A percentile compares a stretch with the other conserved stretches of the same genome.
These are phyloP conservation scores for Symphodus melops DNA, from an alignment of 2,113 vertebrate species.

Conservation along the genomic window DNA sequence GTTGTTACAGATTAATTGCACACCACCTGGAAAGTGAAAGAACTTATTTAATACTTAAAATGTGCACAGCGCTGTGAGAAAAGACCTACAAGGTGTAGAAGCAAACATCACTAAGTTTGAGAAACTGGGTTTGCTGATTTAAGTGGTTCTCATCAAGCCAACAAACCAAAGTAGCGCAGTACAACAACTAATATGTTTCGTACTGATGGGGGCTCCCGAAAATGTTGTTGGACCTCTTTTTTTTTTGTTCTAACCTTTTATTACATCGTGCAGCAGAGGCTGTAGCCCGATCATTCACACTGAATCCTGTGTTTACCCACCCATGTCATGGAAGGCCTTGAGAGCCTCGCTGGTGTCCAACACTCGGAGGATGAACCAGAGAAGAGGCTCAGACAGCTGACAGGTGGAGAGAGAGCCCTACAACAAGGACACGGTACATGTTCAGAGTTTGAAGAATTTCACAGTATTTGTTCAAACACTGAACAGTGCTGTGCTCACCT, in stretches of 20 bases:
- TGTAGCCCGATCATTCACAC: no score
- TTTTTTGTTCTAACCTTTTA: no score
- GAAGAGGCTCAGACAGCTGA: slow-evolving; percentile 95
- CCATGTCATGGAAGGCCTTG: slow-evolving; percentile 99
- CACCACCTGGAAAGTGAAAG: slow-evolving; percentile 87
- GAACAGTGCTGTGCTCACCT: slow-evolving; percentile 78
- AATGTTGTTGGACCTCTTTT: no score
- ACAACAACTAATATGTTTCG: no score
- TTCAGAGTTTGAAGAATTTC: background rate
- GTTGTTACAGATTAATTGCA: slow-evolving; percentile 99
- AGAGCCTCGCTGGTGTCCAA: slow-evolving; percentile 97
- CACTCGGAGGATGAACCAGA: slow-evolving; percentile 98
- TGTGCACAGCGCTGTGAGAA: no score
- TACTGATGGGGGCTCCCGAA: no score
- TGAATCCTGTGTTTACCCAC: slow-evolving; percentile 75
- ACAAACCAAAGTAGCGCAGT: no score
- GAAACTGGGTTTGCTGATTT: no score
- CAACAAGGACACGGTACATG: background rate
- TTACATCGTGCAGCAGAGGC: no score
- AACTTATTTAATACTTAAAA: background rate
- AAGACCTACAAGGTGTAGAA: no score
- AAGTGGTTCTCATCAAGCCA: no score
- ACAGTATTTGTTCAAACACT: background rate
- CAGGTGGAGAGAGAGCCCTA: slow-evolving; percentile 98
- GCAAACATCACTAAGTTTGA: no score